Evolutionary conservation across 2,888 invertebrate genomes (phyloP), one percentile per base, ranked within the genome.

Genomic region (Biston betularia): DNA sequence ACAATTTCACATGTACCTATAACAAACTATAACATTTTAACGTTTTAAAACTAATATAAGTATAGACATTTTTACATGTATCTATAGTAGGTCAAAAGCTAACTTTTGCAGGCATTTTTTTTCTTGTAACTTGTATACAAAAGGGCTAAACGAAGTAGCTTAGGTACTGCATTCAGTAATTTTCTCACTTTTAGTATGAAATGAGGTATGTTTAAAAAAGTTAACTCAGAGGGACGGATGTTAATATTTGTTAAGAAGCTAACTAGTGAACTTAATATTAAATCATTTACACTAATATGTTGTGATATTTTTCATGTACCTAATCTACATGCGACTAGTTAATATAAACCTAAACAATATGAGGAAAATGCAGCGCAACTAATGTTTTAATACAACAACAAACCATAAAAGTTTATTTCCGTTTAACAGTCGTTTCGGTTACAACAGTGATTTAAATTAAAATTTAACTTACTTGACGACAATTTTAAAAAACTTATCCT

Each of bases 181-280:
- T 0, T 10, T 54, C 15, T 40, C 53, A 54, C 15, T 24, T 14
- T 33, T 42, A 6, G 24, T 42, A 38, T 38, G 42, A 58, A 58
- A 69, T 60, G 42, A 67, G 55, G 49, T 48, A 59, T 42, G 54
- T 63, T 50, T 54, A 70, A 52, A 24, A 56, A 24, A 49, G 48
- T n/a, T 44, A 70, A 70, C 64, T 55, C 52, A 63, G 66, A 46
- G 49, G 56, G 59, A 63, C 56, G 65, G 53, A 65, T 45, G 34
- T 48, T 34, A 24, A 42, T 35, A 35, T 15, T 59, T 34, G 44
- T 15, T 38, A 15, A 53, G 11, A 45, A 35, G 12, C 42, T 33
- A 59, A 40, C 24, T 24, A 8, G 40, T 55, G 40, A 55, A 48
- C 40, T 48, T 63, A 42, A 63, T 42, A 55, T 8, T 49, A 55